Evolutionary conservation across 2,797 vertebrate species (phyloP).

Genomic region (Ptychobarbus kaznakovi): DNA sequence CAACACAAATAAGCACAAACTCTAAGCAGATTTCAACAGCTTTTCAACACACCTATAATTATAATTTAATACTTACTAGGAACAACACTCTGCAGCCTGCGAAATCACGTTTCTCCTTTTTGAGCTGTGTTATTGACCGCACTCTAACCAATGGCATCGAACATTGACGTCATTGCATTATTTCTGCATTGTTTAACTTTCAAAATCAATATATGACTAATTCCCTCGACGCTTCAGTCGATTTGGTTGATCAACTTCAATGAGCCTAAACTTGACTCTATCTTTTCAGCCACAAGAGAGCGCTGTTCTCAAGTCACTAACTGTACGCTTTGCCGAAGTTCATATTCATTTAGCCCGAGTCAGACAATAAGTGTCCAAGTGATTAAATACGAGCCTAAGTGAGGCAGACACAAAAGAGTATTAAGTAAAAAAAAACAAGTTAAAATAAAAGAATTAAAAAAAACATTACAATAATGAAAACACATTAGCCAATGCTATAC

Average conservation of each 20-base stretch:
- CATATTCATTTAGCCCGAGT: not conserved
- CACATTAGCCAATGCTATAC: not conserved
- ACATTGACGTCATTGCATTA: not conserved
- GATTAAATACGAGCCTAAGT: not conserved
- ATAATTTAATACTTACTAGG: too few species aligned
- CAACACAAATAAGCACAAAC: too few species aligned
- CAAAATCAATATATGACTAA: not conserved
- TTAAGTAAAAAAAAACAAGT: not conserved
- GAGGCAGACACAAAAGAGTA: not conserved
- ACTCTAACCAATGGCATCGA: too few species aligned
- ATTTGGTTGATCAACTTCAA: not conserved
- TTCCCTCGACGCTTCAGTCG: not conserved
- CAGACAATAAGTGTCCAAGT: not conserved
- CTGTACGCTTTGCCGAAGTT: not conserved
- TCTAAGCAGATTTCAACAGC: too few species aligned
- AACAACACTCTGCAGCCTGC: too few species aligned
- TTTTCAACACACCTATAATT: too few species aligned
- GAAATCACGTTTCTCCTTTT: too few species aligned
- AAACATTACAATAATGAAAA: not conserved
- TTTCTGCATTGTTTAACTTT: not conserved
- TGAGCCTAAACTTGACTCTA: not conserved
- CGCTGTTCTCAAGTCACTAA: conserved; percentile 1
- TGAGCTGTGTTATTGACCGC: too few species aligned
- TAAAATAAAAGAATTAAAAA: not conserved
- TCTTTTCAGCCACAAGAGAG: conserved; percentile 14